Conservation (phyloP, 2,888 invertebrate genomes). For the Ophraella communa region DNA sequence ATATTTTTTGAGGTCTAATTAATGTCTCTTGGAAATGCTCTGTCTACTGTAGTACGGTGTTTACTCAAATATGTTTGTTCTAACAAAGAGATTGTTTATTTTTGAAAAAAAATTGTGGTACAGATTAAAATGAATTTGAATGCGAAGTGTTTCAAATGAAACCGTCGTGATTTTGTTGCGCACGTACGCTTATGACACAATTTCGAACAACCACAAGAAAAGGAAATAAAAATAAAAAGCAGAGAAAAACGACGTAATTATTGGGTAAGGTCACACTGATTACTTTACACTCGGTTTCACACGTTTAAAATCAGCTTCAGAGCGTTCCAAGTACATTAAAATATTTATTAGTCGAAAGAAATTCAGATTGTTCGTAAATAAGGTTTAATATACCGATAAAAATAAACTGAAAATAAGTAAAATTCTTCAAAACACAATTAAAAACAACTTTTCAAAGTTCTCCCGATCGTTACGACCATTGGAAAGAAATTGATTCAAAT, state of each 20-base stretch:
- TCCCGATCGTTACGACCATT: too few relatives aligned
- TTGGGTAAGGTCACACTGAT: conserved; percentile 52
- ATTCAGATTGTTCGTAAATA: not conserved
- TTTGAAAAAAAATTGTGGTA: conserved; percentile 2
- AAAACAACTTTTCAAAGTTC: too few relatives aligned
- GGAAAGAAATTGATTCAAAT: too few relatives aligned
- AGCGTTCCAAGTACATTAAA: conserved; percentile 22
- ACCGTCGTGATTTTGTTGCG: conserved; percentile 42
- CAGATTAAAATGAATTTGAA: conserved; percentile 23
- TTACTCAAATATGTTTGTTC: not conserved
- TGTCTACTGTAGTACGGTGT: not conserved
- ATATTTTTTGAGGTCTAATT: too few relatives aligned
- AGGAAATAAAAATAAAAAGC: conserved; percentile 31
- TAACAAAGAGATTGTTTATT: not conserved
- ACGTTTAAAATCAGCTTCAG: conserved; percentile 27
- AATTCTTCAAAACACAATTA: too few relatives aligned
- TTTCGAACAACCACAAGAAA: conserved; percentile 42
- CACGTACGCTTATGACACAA: conserved; percentile 48
- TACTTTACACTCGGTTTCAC: conserved; percentile 51
- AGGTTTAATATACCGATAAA: not conserved
- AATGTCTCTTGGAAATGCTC: too few relatives aligned
- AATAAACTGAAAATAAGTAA: not conserved
- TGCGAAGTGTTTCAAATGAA: conserved; percentile 32
- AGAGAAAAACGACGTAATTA: conserved; percentile 41
- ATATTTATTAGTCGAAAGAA: not conserved